Evolutionary conservation across 2,113 vertebrate species (phyloP).

Genomic region (Herpetotheres cachinnans): DNA sequence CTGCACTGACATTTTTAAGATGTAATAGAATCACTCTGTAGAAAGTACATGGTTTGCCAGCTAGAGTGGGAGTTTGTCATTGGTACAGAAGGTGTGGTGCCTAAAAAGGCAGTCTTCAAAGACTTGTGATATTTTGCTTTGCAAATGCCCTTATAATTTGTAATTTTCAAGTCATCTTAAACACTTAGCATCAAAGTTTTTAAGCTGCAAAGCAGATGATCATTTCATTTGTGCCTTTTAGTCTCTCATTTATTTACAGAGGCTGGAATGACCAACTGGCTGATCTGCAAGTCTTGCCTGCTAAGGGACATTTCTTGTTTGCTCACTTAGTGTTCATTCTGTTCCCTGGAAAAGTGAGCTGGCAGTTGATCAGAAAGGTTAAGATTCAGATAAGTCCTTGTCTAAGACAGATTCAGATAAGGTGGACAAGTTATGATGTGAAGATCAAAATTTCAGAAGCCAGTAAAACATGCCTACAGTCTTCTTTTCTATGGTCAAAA

Average conservation of each 20-base stretch:
- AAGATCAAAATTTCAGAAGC: neutral
- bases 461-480: neutral
- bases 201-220: neutral
- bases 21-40: neutral
- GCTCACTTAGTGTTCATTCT: neutral
- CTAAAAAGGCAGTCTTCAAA: neutral
- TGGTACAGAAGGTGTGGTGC: neutral
- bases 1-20: neutral
- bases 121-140: neutral
- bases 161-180: neutral
- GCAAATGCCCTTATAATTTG: neutral
- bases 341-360: neutral
- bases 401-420: neutral
- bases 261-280: neutral
- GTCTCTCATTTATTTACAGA: neutral
- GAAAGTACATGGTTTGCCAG: neutral
- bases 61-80: neutral
- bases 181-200: neutral
- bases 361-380: neutral
- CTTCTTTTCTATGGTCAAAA: neutral
- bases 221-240: neutral
- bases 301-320: neutral
- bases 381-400: neutral
- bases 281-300: neutral
- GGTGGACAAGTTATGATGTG: neutral